Percentiles rank a stretch among this genome's conserved stretches.
phyloP scores from a whole-genome alignment of 2,797 vertebrate genomes.

The Serranus cabrilla region DNA sequence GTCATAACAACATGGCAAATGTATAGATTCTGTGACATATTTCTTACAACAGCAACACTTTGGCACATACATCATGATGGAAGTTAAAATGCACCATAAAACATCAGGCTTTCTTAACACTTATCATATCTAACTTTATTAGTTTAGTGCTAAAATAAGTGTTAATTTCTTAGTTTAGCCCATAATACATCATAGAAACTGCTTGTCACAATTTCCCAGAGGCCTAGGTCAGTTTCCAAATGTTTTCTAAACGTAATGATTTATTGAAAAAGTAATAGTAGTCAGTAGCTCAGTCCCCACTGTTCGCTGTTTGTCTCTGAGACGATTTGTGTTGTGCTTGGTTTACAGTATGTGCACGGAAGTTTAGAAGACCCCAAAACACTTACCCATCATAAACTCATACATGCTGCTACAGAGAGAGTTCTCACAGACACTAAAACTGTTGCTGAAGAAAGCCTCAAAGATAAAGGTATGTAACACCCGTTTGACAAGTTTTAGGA shows the following conservation, averaged over 20 bases:
- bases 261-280: no score
- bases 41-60: not conserved
- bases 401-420: slow-evolving; percentile 94
- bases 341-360: slow-evolving; percentile 90
- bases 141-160: not conserved
- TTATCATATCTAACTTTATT: not conserved
- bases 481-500: not conserved
- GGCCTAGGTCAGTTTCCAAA: no score
- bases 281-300: not conserved
- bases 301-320: not conserved
- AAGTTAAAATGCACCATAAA: not conserved
- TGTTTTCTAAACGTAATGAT: no score
- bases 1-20: not conserved
- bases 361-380: slow-evolving; percentile 96
- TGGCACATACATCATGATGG: not conserved
- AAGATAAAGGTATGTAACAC: slow-evolving; percentile 90
- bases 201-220: not conserved
- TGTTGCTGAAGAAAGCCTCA: slow-evolving; percentile 92
- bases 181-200: not conserved
- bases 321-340: slow-evolving; percentile 36
- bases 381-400: slow-evolving; percentile 94
- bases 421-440: slow-evolving; percentile 93
- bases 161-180: not conserved
- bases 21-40: not conserved
- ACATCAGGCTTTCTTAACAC: not conserved